Conservation (phyloP, 2,888 invertebrate species). For the Pherbina coryleti region DNA sequence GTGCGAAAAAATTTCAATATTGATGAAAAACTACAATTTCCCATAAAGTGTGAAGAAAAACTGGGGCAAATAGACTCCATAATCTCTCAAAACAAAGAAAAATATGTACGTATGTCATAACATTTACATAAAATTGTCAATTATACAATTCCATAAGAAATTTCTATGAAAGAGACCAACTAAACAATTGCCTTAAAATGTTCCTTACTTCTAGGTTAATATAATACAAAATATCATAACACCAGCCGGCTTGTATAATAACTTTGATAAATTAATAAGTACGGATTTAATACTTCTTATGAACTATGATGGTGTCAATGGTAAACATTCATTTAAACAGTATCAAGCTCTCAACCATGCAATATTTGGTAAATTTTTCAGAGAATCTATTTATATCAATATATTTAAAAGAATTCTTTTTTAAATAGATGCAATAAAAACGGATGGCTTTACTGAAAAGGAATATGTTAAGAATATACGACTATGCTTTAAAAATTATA, state of each 20-base stretch:
- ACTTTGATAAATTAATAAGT: background rate
- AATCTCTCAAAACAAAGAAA: background rate
- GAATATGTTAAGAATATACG: background rate
- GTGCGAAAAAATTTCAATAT: too few species aligned
- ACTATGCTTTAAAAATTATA: background rate
- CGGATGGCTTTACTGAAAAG: background rate
- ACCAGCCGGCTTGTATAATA: background rate
- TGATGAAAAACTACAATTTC: background rate
- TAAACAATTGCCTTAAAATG: background rate
- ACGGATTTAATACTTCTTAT: background rate
- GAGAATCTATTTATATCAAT: background rate
- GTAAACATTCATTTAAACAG: background rate
- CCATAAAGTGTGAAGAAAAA: background rate
- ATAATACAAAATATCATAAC: background rate
- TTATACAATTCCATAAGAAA: background rate
- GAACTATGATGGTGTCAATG: background rate
- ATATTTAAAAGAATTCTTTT: background rate
- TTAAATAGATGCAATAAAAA: conserved; percentile 8
- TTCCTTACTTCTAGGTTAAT: background rate
- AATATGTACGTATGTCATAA: background rate
- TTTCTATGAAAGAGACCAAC: background rate
- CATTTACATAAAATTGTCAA: background rate
- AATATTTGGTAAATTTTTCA: background rate
- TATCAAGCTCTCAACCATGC: background rate
- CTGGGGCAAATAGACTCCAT: background rate